phyloP scores from a whole-genome alignment of 64 coral and sea anemone species.

The Porites australiensis region DNA sequence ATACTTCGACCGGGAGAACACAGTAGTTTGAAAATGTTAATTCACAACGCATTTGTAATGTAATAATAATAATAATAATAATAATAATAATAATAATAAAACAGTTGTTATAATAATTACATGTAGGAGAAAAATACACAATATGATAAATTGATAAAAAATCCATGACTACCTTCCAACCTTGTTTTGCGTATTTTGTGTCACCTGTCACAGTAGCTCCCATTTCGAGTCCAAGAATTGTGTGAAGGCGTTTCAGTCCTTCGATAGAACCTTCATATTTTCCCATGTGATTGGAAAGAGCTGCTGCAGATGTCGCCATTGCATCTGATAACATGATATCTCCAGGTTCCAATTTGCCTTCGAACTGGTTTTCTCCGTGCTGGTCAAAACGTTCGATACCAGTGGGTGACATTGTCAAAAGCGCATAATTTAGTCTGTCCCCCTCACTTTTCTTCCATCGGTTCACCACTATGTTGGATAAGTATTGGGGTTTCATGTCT shows the following conservation, averaged over 20 bases:
- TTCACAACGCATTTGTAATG: too few relatives aligned
- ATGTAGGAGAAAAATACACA: too few relatives aligned
- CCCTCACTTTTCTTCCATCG: constrained; percentile 35
- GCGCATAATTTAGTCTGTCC: background rate
- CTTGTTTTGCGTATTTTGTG: too few relatives aligned
- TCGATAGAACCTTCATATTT: constrained; percentile 12
- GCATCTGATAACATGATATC: constrained; percentile 81
- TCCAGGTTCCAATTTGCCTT: constrained; percentile 47
- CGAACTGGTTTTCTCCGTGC: background rate
- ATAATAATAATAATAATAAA: too few relatives aligned
- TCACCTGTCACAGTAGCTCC: constrained; percentile 14
- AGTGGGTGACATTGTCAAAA: constrained; percentile 63
- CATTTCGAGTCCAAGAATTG: constrained; percentile 72
- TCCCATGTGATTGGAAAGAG: constrained; percentile 62
- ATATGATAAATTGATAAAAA: too few relatives aligned
- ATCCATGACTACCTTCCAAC: too few relatives aligned
- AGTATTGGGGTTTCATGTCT: constrained; percentile 72
- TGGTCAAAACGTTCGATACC: constrained; percentile 64
- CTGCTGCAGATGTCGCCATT: constrained; percentile 87
- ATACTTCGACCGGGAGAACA: too few relatives aligned
- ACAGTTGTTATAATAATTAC: too few relatives aligned
- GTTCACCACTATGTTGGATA: constrained; percentile 70
- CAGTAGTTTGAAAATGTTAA: too few relatives aligned
- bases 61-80: too few relatives aligned
- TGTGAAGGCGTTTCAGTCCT: constrained; percentile 46